Percentiles rank a stretch among this genome's conserved stretches.
These are phyloP conservation scores for Zaprionus gabonicus DNA, from an alignment of 1,140 invertebrate genomes.

Conservation along the genomic window DNA sequence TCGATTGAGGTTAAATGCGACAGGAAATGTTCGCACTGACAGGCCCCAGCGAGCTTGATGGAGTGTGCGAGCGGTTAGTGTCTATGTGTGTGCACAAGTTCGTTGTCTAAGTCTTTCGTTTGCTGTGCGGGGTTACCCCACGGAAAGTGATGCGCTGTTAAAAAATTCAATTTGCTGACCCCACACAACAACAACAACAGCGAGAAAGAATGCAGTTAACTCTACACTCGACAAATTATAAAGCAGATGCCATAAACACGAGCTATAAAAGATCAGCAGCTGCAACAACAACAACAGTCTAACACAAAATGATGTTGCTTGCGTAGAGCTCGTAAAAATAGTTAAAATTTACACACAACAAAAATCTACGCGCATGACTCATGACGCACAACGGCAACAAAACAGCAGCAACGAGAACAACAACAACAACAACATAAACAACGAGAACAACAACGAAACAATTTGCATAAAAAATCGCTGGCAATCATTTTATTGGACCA, in stretches of 20 bases:
- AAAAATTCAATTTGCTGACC: constrained; percentile 52
- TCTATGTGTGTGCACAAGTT: constrained; percentile 51
- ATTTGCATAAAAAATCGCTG: constrained; percentile 84
- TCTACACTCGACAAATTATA: constrained; percentile 49
- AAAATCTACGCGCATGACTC: constrained; percentile 65
- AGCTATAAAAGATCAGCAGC: constrained; percentile 47
- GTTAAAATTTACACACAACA: constrained; percentile 33
- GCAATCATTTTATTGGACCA: constrained; percentile 84
- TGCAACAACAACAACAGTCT: constrained; percentile 20
- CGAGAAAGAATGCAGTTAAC: constrained; percentile 51
- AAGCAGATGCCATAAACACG: constrained; percentile 50
- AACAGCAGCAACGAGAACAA: constrained; percentile 44
- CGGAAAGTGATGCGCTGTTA: constrained; percentile 13
- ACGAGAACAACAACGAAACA: constrained; percentile 52
- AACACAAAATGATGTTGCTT: constrained; percentile 22
- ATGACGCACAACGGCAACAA: constrained; percentile 45
- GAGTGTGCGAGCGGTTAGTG: background rate
- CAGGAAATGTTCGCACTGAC: constrained; percentile 46
- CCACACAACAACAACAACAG: constrained; percentile 24
- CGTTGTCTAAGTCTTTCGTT: constrained; percentile 73
- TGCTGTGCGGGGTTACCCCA: constrained; percentile 8
- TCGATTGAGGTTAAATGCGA: constrained; percentile 55
- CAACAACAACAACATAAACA: constrained; percentile 19
- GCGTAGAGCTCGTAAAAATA: constrained; percentile 68
- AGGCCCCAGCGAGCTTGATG: constrained; percentile 34